These are phyloP conservation scores for Halictus rubicundus DNA, from an alignment of 1,140 invertebrate genomes.

Conservation along the genomic window DNA sequence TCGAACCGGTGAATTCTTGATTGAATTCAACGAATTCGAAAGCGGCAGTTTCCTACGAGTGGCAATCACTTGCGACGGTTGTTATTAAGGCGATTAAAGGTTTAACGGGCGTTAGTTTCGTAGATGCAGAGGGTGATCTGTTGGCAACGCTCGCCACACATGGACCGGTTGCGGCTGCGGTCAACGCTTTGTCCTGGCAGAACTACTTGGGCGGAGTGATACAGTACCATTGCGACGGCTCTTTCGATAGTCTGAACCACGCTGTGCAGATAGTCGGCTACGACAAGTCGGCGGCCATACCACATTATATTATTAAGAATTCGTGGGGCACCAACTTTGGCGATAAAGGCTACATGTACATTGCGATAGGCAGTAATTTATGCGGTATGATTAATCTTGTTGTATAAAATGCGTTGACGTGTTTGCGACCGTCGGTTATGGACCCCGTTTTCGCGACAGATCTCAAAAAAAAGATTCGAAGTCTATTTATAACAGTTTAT, in stretches of 20 bases:
- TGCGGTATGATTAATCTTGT: conserved; percentile 83
- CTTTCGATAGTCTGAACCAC: conserved; percentile 87
- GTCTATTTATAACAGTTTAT: no score
- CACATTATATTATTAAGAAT: conserved; percentile 92
- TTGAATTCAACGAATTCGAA: background rate
- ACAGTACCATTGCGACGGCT: conserved; percentile 88
- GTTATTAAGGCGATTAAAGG: conserved; percentile 39
- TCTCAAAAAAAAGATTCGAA: no score
- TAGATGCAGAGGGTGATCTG: conserved; percentile 85
- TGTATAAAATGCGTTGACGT: background rate
- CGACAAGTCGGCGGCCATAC: conserved; percentile 86
- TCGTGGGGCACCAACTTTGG: conserved; percentile 92
- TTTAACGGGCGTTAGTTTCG: conserved; percentile 80
- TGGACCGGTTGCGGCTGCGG: conserved; percentile 89
- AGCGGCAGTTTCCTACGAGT: background rate
- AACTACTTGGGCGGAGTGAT: conserved; percentile 93
- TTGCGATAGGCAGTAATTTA: conserved; percentile 89
- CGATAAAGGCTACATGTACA: conserved; percentile 88
- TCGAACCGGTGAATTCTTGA: background rate
- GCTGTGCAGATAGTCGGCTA: conserved; percentile 94
- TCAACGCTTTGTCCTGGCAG: conserved; percentile 93
- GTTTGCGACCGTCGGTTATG: no score
- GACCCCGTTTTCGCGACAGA: no score
- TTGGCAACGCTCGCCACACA: conserved; percentile 83
- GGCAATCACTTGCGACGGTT: background rate